Evolutionary conservation across 2,797 vertebrate species (phyloP).

Genomic region (Triplophysa yarkandensis): DNA sequence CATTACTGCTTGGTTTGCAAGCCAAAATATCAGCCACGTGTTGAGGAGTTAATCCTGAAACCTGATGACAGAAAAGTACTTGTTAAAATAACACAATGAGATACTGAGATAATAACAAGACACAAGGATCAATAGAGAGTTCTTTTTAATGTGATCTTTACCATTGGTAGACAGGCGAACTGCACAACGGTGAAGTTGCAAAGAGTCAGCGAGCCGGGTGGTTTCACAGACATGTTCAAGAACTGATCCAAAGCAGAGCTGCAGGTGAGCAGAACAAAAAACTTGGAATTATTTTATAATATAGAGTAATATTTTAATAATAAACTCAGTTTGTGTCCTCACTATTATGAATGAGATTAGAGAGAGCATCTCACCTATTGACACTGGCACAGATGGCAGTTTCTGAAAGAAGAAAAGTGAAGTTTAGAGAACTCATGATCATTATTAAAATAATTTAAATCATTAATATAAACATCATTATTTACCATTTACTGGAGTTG

Average conservation of each 20-base stretch:
- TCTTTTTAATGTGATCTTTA: slow-evolving; percentile 1
- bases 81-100: neutral
- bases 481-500: slow-evolving; percentile 3
- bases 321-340: neutral
- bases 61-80: slow-evolving; percentile 7
- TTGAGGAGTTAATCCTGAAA: slow-evolving; percentile 12
- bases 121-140: neutral
- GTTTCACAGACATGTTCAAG: neutral
- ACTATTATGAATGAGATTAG: neutral
- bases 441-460: neutral
- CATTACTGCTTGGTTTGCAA: slow-evolving; percentile 5
- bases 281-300: too few relatives aligned
- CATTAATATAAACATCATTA: neutral
- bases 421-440: neutral
- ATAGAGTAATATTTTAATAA: neutral
- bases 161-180: slow-evolving; percentile 12
- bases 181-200: slow-evolving; percentile 20
- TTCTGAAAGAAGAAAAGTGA: slow-evolving; percentile 17
- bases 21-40: slow-evolving; percentile 20
- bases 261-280: neutral
- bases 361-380: slow-evolving; percentile 28
- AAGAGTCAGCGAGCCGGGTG: neutral
- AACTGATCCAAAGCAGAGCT: slow-evolving; percentile 1
- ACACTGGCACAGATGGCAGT: neutral
- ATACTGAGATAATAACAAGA: neutral